Conservation (phyloP, 2,113 vertebrate species). For the Acinonyx jubatus region DNA sequence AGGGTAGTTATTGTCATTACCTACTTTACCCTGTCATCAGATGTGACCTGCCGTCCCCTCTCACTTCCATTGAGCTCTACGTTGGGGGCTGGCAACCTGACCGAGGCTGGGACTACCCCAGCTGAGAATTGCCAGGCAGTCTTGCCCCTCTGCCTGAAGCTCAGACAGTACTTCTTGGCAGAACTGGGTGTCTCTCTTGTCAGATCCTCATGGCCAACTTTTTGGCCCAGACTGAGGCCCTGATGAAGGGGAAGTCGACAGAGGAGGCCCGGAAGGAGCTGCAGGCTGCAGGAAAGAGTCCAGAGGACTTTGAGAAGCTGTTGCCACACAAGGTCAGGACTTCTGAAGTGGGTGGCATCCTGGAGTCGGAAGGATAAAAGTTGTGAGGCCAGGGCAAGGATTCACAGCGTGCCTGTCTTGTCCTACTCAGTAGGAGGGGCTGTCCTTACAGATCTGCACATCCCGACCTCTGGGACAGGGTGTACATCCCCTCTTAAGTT, state of each 20-base stretch:
- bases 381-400: not conserved
- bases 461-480: not conserved
- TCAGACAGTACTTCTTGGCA: not conserved
- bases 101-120: not conserved
- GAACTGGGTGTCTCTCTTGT: not conserved
- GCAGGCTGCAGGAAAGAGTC: slow-evolving; percentile 87
- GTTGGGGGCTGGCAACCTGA: not conserved
- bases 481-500: not conserved
- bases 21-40: not conserved
- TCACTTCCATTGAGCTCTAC: not conserved
- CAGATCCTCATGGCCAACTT: slow-evolving; percentile 98
- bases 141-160: not conserved
- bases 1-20: not conserved
- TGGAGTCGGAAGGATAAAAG: not conserved
- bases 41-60: not conserved
- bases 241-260: slow-evolving; percentile 95
- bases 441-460: not conserved
- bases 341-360: not conserved
- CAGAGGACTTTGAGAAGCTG: slow-evolving; percentile 90
- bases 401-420: not conserved
- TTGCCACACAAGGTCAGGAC: slow-evolving; percentile 94
- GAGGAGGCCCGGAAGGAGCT: slow-evolving; percentile 94
- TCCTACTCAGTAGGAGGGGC: not conserved
- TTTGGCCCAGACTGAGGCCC: slow-evolving; percentile 96
- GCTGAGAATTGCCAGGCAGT: not conserved